Percentiles rank a stretch among this genome's conserved stretches.
Evolutionary conservation across 1,140 invertebrate species (phyloP).

Genomic region (Triops cancriformis): DNA sequence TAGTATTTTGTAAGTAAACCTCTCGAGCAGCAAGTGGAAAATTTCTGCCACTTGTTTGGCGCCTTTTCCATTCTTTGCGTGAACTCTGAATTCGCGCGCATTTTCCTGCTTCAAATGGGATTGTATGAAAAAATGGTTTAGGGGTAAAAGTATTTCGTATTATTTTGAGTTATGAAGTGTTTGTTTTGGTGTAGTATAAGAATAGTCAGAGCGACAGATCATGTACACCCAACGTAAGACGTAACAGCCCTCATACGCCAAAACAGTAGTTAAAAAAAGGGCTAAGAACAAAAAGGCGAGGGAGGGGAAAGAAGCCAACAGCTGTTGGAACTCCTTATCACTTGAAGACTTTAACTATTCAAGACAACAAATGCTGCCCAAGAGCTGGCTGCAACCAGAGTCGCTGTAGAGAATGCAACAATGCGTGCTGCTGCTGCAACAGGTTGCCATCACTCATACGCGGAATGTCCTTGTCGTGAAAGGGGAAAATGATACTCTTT

Average conservation of each 20-base stretch:
- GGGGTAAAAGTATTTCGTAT: not conserved
- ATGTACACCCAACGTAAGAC: not conserved
- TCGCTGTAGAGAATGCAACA: not conserved
- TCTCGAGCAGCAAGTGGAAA: too few relatives aligned
- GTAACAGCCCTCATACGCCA: not conserved
- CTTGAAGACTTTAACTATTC: not conserved
- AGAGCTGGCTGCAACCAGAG: not conserved
- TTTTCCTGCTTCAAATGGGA: too few relatives aligned
- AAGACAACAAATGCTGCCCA: not conserved
- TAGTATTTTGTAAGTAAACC: too few relatives aligned
- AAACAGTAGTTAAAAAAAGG: not conserved
- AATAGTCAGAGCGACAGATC: not conserved
- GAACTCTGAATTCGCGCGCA: too few relatives aligned
- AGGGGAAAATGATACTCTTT: not conserved
- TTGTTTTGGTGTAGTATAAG: not conserved
- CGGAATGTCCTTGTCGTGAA: not conserved
- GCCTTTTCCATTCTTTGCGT: too few relatives aligned
- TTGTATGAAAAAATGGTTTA: not conserved
- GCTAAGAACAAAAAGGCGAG: not conserved
- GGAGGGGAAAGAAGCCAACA: not conserved
- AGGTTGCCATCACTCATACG: not conserved
- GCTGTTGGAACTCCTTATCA: not conserved
- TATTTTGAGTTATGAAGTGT: not conserved
- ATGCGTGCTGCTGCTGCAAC: constrained; percentile 7
- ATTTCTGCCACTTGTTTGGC: too few relatives aligned